Evolutionary conservation across 2,888 invertebrate species (phyloP).

Genomic region (Archips crataeganus): DNA sequence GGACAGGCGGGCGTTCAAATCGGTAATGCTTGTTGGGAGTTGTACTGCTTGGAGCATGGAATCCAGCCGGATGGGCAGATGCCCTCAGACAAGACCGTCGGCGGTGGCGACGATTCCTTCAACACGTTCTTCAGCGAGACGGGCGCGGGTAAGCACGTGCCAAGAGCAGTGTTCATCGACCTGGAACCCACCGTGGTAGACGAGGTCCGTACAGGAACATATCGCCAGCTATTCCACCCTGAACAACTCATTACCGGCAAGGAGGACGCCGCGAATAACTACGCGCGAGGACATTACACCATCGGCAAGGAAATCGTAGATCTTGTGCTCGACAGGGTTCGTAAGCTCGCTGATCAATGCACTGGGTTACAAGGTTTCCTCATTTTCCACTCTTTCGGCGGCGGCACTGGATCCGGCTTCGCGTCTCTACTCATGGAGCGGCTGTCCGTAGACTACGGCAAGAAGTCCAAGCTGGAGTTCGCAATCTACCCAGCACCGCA

Average conservation of each 20-base stretch:
- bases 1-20: conserved; percentile 91
- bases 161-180: conserved; percentile 97
- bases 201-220: conserved; percentile 97
- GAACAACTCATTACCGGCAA: conserved; percentile 98
- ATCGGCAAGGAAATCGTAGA: conserved; percentile 98
- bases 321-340: conserved; percentile 93
- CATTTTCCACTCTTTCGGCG: conserved; percentile 97
- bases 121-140: conserved; percentile 98
- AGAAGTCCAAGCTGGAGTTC: conserved; percentile 97
- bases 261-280: conserved; percentile 98
- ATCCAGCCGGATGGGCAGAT: conserved; percentile 95
- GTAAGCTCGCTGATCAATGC: conserved; percentile 95
- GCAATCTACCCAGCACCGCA: conserved; percentile 98
- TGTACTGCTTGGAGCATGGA: conserved; percentile 93
- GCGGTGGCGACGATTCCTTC: conserved; percentile 97
- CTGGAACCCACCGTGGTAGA: conserved; percentile 98
- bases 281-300: conserved; percentile 98
- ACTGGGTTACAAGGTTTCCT: conserved; percentile 96
- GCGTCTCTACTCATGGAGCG: conserved; percentile 98
- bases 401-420: conserved; percentile 97
- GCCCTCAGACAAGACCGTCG: conserved; percentile 93
- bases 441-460: conserved; percentile 97
- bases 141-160: conserved; percentile 97
- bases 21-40: conserved; percentile 95
- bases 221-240: conserved; percentile 97